Percentiles rank a stretch among this genome's conserved stretches.
Evolutionary conservation across 2,888 invertebrate genomes (phyloP).

Genomic region (Stenodema calcarata): DNA sequence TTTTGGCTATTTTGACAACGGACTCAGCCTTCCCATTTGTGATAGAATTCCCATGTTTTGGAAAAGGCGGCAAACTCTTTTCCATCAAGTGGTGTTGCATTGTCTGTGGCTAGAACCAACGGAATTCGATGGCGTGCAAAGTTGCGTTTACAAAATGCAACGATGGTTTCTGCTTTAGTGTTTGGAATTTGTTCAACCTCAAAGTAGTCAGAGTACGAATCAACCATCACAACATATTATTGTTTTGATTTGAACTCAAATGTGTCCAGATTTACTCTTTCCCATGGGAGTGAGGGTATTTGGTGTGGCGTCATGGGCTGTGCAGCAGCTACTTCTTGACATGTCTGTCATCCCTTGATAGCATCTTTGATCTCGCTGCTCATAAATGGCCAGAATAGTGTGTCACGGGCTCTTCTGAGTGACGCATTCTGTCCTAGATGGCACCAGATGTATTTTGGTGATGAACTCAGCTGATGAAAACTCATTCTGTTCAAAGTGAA

Average conservation of each 20-base stretch:
- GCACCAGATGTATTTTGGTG: not conserved
- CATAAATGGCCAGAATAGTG: conserved; percentile 25
- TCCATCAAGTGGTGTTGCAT: not conserved
- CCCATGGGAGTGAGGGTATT: not conserved
- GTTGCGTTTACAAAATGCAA: not conserved
- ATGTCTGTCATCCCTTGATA: not conserved
- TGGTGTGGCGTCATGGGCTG: conserved; percentile 18
- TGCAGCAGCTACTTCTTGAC: not conserved
- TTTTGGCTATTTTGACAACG: conserved; percentile 57
- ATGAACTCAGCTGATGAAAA: not conserved
- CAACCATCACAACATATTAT: too few relatives aligned
- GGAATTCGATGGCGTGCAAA: conserved; percentile 5
- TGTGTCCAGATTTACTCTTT: too few relatives aligned
- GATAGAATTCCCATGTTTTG: conserved; percentile 55
- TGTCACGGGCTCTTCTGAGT: not conserved
- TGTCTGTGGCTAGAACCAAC: conserved; percentile 11
- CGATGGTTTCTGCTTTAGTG: not conserved
- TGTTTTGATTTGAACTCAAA: too few relatives aligned
- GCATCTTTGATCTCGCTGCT: not conserved
- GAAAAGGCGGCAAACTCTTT: conserved; percentile 41
- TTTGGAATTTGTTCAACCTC: conserved; percentile 1
- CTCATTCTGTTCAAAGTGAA: too few relatives aligned
- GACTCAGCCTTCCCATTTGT: conserved; percentile 58
- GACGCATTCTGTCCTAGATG: not conserved
- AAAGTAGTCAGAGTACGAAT: conserved; percentile 42